Evolutionary conservation across 2,888 invertebrate species (phyloP), one percentile per base, ranked within the genome.

Genomic region (Noctua janthe): DNA sequence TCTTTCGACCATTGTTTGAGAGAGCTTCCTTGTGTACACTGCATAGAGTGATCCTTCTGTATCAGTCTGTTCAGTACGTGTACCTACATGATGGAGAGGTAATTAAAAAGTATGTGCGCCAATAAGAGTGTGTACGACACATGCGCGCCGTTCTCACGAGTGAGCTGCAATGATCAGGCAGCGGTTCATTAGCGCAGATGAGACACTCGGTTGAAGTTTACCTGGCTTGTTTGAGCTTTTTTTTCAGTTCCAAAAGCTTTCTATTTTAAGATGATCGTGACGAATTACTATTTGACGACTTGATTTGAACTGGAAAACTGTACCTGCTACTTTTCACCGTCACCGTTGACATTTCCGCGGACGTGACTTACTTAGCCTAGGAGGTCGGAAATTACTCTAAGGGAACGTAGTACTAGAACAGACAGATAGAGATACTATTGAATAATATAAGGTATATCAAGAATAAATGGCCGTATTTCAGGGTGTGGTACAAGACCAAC

Each of bases 111-210:
- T 92, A 91, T 92, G 93, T 91, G 85, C 93, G 94, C 95, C 94
- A 95, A 95, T 95, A 95, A 95, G 94, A 95, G 94, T 95, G 95
- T 95, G 95, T 92, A 93, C 92, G 88, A 92, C 95, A 95, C 91
- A 94, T 95, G 95, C 91, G 91, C 90, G 91, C 83, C 89, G 94
- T 95, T 95, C 95, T 95, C 95, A 95, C 95, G 95, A 92, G 91
- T 86, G 74, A 59, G 75, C 86, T 83, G 80, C 91, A 84, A 10
- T 82, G 89, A 90, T 7, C 71, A 88, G 49, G 54, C 56, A 10
- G 62, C 13, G 2, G 15, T 23, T 35, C 10, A 10, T 49, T 54
- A 23, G n/a, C 17, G 74, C 73, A 88, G 86, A 85, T 1, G 47
- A 20, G 85, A 70, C 75, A 83, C 49, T 80, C 5, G 2, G 13